These are phyloP conservation scores for Erpetoichthys calabaricus DNA, from an alignment of 2,797 vertebrate species.

Conservation along the genomic window DNA sequence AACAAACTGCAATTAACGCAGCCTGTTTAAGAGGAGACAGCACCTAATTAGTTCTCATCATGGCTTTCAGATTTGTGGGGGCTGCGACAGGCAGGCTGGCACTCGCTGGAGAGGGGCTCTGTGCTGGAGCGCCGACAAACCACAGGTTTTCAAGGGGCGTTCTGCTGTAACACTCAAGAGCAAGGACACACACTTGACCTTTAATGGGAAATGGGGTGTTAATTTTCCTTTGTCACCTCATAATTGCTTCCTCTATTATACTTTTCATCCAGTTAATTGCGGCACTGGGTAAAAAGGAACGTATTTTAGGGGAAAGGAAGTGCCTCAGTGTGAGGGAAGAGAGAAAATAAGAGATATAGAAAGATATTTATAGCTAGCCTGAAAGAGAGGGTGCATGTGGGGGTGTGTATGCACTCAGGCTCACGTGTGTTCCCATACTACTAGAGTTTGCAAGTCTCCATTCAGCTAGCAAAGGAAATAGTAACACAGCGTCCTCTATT, in stretches of 20 bases:
- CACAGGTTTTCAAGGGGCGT: slow-evolving; percentile 46
- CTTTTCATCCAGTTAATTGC: slow-evolving; percentile 71
- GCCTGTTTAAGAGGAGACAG: slow-evolving; percentile 50
- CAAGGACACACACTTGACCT: slow-evolving; percentile 61
- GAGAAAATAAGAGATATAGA: neutral
- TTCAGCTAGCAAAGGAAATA: no score
- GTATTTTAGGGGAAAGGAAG: slow-evolving; percentile 61
- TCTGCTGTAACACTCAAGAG: slow-evolving; percentile 57
- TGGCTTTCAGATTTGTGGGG: slow-evolving; percentile 51
- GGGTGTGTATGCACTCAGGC: neutral
- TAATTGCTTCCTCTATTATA: slow-evolving; percentile 68
- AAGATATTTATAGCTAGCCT: neutral
- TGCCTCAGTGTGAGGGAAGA: slow-evolving; percentile 54
- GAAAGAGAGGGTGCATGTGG: neutral
- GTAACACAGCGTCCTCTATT: no score
- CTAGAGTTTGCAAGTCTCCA: no score
- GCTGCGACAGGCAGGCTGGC: slow-evolving; percentile 43
- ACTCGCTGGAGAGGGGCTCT: slow-evolving; percentile 47
- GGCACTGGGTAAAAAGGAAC: slow-evolving; percentile 54
- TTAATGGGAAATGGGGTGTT: slow-evolving; percentile 68
- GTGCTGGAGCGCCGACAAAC: slow-evolving; percentile 24
- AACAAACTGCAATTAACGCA: slow-evolving; percentile 59
- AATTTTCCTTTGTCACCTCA: slow-evolving; percentile 68
- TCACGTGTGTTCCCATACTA: neutral
- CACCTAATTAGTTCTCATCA: slow-evolving; percentile 55